Conservation (phyloP, 2,113 vertebrate species). For the Aramus guarauna region DNA sequence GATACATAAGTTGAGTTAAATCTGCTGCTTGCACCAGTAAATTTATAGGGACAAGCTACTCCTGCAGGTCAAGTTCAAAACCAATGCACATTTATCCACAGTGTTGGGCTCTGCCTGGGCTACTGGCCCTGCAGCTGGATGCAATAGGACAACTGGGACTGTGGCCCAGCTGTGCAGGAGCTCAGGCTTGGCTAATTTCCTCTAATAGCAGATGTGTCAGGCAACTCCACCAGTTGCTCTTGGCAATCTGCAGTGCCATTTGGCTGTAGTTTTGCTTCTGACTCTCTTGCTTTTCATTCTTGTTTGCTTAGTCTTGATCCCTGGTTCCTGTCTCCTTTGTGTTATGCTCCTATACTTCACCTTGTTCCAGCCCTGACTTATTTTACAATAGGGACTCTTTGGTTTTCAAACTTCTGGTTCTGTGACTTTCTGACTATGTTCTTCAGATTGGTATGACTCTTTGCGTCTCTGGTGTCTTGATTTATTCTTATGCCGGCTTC, state of each 20-base stretch:
- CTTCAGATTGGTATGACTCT: not conserved
- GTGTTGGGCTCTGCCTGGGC: not conserved
- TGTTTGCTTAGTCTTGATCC: slow-evolving; percentile 50
- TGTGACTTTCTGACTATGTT: not conserved
- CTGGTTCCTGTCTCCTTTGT: slow-evolving; percentile 16
- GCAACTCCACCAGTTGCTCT: slow-evolving; percentile 53
- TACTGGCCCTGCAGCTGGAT: slow-evolving; percentile 51
- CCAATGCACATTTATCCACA: not conserved
- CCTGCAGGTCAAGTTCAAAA: not conserved
- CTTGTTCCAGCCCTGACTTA: not conserved
- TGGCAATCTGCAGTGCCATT: slow-evolving; percentile 43
- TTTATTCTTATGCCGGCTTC: not conserved
- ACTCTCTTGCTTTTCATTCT: slow-evolving; percentile 42
- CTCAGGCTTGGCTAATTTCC: slow-evolving; percentile 41
- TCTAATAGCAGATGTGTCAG: slow-evolving; percentile 55
- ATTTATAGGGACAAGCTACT: not conserved
- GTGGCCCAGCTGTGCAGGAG: slow-evolving; percentile 51
- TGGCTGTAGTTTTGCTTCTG: slow-evolving; percentile 48
- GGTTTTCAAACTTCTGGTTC: not conserved
- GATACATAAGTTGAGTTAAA: not conserved
- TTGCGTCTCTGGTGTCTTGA: not conserved
- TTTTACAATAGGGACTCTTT: not conserved
- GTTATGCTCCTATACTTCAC: not conserved
- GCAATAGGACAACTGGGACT: slow-evolving; percentile 18
- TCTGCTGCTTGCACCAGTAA: not conserved